Evolutionary conservation across 2,797 vertebrate species (phyloP).

Genomic region (Mormyrops boulengeri): DNA sequence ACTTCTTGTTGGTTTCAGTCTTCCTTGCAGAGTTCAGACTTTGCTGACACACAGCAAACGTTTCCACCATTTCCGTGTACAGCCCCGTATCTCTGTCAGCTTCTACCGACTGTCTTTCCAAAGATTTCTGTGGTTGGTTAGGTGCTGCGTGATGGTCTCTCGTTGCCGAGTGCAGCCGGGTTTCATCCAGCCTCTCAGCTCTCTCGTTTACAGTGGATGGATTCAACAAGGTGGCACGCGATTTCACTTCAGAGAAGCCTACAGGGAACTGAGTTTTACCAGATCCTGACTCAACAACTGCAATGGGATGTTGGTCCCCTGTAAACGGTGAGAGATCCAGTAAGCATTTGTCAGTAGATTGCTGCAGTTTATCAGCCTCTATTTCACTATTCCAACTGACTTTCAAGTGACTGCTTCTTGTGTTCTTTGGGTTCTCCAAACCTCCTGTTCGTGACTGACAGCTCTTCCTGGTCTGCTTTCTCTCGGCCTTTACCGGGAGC

Average conservation of each 20-base stretch:
- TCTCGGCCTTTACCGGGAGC: slow-evolving; percentile 54
- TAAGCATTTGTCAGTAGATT: slow-evolving; percentile 57
- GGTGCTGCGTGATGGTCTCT: slow-evolving; percentile 23
- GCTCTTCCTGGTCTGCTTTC: slow-evolving; percentile 41
- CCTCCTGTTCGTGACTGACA: slow-evolving; percentile 43
- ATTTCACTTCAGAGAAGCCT: background rate
- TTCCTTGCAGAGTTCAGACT: background rate
- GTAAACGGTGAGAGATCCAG: slow-evolving; percentile 39
- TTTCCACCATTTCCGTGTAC: background rate
- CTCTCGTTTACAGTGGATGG: background rate
- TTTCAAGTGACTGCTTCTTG: slow-evolving; percentile 53
- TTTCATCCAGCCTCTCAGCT: slow-evolving; percentile 3
- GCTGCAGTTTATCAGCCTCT: slow-evolving; percentile 54
- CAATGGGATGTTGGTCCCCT: slow-evolving; percentile 30
- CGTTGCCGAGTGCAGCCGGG: background rate
- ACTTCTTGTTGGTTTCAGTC: background rate
- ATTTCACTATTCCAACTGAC: slow-evolving; percentile 42
- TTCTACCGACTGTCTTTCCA: slow-evolving; percentile 15
- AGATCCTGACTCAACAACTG: slow-evolving; percentile 21
- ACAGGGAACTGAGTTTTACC: slow-evolving; percentile 24
- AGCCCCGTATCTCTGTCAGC: background rate
- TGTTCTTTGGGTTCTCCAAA: slow-evolving; percentile 47
- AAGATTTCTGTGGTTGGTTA: slow-evolving; percentile 26
- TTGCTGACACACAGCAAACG: background rate
- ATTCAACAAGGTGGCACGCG: slow-evolving; percentile 14